Evolutionary conservation across 2,797 vertebrate genomes (phyloP), one percentile per base, ranked within the genome.

Genomic region (Rhincodon typus): DNA sequence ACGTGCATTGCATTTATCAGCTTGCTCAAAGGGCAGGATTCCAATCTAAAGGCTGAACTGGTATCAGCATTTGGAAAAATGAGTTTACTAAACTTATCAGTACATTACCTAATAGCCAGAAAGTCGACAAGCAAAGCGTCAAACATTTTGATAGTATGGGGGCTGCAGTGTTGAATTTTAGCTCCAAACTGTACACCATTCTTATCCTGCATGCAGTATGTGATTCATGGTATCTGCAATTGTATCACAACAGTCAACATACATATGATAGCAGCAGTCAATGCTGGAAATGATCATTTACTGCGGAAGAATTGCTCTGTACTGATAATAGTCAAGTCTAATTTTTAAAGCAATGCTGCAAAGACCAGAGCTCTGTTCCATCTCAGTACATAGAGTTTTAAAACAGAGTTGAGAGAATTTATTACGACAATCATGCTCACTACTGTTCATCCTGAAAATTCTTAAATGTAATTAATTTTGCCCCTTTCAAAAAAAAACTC

Each of bases 1-100:
- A 50, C 46, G 67, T 30, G 94, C 69, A 94, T 25, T 72, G 67
- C 13, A 53, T 72, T 94, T 94, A 74, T 94, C 94, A 94, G 12
- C 94, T 94, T 7, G 17, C 69, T 74, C 69, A 74, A 94, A 94
- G 94, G 69, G 23, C 94, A 74, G 70, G 69, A 50, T 74, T 94
- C 69, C 69, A 94, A 94, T 94, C 94, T 94, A 30, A 34, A 19
- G 69, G 30, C 94, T 94, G 69, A 53, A 74, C 46, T 42, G 74
- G 30, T 23, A 17, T 30, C 23, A 94, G 23, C 62, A 74, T 46
- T 6, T 17, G 70, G 94, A 74, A 74, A 94, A 53, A 53, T 69
- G 8, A 94, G 42, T 94, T 50, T 72, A 72, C 93, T 69, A 42
- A 30, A 42, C 62, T 94, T 94, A 69, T 69, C n/a, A 69, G 62